phyloP scores from a whole-genome alignment of 2,888 invertebrate genomes.

The Dynastes maya region DNA sequence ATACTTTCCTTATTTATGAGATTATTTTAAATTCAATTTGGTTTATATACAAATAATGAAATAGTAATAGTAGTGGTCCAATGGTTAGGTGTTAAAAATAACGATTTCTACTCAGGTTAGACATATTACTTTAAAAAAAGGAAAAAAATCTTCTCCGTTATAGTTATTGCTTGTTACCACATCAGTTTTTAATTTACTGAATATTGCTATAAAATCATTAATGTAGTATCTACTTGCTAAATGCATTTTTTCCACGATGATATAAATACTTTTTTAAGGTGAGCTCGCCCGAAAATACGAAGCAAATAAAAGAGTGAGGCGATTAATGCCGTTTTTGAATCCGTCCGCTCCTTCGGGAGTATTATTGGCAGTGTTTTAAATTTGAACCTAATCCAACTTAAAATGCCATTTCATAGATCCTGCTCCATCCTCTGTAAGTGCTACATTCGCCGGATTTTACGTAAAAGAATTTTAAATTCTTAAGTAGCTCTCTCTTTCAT shows the following conservation, averaged over 20 bases:
- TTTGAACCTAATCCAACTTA: conserved; percentile 72
- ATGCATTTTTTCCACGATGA: not conserved
- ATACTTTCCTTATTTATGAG: too few relatives aligned
- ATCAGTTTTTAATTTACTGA: too few relatives aligned
- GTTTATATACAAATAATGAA: too few relatives aligned
- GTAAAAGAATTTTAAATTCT: conserved; percentile 72
- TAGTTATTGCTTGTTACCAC: too few relatives aligned
- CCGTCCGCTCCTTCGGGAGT: conserved; percentile 62
- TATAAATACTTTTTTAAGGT: conserved; percentile 6
- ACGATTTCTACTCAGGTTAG: too few relatives aligned
- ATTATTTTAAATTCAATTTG: too few relatives aligned
- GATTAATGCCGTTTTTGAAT: conserved; percentile 50
- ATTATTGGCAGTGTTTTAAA: conserved; percentile 71
- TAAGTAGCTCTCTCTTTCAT: conserved; percentile 64
- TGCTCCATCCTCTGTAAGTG: conserved; percentile 68
- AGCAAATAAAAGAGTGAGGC: conserved; percentile 43
- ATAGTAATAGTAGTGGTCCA: too few relatives aligned
- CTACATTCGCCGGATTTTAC: conserved; percentile 70
- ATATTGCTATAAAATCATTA: too few relatives aligned
- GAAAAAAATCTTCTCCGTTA: too few relatives aligned
- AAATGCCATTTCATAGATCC: conserved; percentile 73
- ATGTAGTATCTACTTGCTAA: not conserved
- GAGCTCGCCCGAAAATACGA: conserved; percentile 13
- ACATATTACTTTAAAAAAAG: too few relatives aligned
- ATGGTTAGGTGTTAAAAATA: too few relatives aligned